A percentile compares a stretch with the other conserved stretches of the same genome.
Conservation (phyloP, 2,113 vertebrate genomes). For the Cyprinodon tularosa region DNA sequence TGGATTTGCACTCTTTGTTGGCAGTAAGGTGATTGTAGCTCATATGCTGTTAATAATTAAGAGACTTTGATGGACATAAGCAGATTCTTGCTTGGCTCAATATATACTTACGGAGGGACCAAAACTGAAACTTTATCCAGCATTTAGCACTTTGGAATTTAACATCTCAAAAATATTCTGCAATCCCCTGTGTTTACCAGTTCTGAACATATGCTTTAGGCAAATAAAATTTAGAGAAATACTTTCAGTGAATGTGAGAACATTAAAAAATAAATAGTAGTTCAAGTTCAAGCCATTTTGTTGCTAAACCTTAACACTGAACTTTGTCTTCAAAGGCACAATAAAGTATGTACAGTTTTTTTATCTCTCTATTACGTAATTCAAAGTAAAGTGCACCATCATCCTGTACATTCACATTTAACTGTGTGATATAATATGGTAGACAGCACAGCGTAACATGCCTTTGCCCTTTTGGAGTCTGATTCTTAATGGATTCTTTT, state of each 20-base stretch:
- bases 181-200: conserved; percentile 1
- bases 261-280: conserved; percentile 42
- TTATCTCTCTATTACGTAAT: conserved; percentile 53
- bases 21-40: conserved; percentile 45
- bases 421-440: conserved; percentile 54
- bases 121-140: background rate
- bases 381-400: conserved; percentile 74
- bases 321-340: conserved; percentile 80
- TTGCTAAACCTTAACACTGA: conserved; percentile 60
- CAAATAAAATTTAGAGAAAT: conserved; percentile 22
- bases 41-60: conserved; percentile 3
- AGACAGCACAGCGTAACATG: conserved; percentile 52
- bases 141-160: conserved; percentile 13
- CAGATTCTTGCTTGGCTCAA: background rate
- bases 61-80: conserved; percentile 27
- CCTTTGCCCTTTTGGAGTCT: conserved; percentile 40
- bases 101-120: background rate
- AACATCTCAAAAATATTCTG: conserved; percentile 6
- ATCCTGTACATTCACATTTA: conserved; percentile 69
- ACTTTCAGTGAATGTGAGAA: conserved; percentile 29
- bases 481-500: conserved; percentile 25
- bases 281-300: conserved; percentile 52
- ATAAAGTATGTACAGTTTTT: conserved; percentile 76
- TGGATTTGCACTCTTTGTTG: conserved; percentile 38
- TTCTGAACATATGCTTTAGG: conserved; percentile 8